Evolutionary conservation across 2,113 vertebrate genomes (phyloP).

Genomic region (Opisthocomus hoazin): DNA sequence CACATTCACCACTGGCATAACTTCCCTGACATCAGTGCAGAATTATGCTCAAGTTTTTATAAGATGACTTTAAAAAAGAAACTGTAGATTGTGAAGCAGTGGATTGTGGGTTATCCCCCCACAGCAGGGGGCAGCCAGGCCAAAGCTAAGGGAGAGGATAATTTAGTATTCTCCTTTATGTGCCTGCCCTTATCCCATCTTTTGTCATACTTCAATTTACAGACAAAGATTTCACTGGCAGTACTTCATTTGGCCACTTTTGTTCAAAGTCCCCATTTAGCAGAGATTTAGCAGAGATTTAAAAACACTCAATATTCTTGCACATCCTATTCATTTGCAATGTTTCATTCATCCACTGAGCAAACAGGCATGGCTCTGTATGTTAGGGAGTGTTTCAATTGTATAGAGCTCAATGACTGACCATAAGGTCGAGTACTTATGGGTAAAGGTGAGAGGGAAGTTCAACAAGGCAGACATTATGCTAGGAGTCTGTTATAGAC

Average conservation of each 20-base stretch:
- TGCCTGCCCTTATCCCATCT: accelerated
- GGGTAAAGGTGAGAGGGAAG: too few relatives aligned
- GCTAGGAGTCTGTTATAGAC: too few relatives aligned
- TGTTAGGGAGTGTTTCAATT: too few relatives aligned
- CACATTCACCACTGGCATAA: not conserved
- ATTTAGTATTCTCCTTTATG: not conserved
- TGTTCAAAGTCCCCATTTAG: not conserved
- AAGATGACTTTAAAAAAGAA: not conserved
- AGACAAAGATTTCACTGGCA: not conserved
- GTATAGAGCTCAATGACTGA: too few relatives aligned
- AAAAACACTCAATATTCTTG: not conserved
- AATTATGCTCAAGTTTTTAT: not conserved
- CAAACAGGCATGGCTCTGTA: not conserved
- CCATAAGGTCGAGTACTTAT: too few relatives aligned
- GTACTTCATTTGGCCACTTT: not conserved
- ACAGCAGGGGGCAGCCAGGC: not conserved
- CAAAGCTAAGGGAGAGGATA: not conserved
- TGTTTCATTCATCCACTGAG: not conserved
- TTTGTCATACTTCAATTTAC: not conserved
- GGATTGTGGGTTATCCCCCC: not conserved
- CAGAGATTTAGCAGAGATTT: not conserved
- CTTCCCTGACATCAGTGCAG: not conserved
- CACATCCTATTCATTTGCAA: not conserved
- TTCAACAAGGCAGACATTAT: too few relatives aligned
- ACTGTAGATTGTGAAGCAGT: too few relatives aligned